Evolutionary conservation across 2,888 invertebrate species (phyloP), one percentile per base, ranked within the genome.

Genomic region (Philhelius pedissequus): DNA sequence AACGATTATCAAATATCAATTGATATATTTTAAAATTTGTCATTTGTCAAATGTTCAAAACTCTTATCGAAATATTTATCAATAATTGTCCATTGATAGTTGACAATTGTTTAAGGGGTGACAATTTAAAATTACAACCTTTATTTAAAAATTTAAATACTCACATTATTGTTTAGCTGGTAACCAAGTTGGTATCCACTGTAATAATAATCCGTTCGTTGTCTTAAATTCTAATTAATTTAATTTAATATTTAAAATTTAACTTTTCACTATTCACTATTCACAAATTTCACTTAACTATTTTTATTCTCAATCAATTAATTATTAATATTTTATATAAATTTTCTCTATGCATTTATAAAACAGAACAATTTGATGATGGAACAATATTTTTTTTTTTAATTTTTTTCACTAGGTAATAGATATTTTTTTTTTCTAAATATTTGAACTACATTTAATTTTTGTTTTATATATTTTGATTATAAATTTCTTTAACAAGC

Each of bases 281-380:
- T 45, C 43, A 66, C 32, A 25, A 35, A 56, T 62, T 48, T n/a
- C 25, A 54, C 30, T 30, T 60, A 50, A 25, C n/a, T 56, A 25
- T 52, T 52, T 68, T 27, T 60, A 27, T 58, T 58, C 22, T 68
- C 35, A 56, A 45, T 62, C 35, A 54, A 25, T 66, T 38, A 18
- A 64, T 52, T 43, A 62, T 3, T 20, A 38, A 7, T 25, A 54
- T 40, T 38, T 5, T 30, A 43, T 58, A 50, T 73, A 40, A 43
- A 62, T 27, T 48, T 48, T 27, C 25, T 30, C 22, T 73, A 60
- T 48, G 30, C 15, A 20, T 38, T 73, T 60, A 35, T 35, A 43
- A 52, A 77, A 73, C 68, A 77, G 73, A 82, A 82, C 77, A 38
- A 77, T 77, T 68, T 79, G 52, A 79, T 70, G 71, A 71, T 75